Evolutionary conservation across 2,113 vertebrate species (phyloP), one percentile per base, ranked within the genome.

Genomic region (Hippoglossus stenolepis): DNA sequence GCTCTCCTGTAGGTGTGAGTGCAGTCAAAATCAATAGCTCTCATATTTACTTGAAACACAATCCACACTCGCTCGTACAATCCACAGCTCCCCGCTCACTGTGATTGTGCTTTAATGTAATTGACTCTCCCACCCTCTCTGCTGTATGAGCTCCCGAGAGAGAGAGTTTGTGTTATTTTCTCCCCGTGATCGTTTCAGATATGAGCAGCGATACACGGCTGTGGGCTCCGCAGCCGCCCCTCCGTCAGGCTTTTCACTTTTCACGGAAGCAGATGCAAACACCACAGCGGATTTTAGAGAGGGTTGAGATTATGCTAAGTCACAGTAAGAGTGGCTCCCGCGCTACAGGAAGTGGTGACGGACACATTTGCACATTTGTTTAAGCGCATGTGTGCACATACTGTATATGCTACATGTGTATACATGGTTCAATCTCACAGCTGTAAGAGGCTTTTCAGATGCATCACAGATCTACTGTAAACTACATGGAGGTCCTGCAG

Each of bases 21-120:
- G 82, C 85, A 80, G 63, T 79, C n/a, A 26, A 78, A 89, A 90
- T 92, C 87, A 80, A 90, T 91, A 77, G 53, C 18, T 61, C 85
- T 85, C 80, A 79, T 88, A 83, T 89, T 84, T 83, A 77, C 76
- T 17, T 72, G 87, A 56, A 85, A 91, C 71, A 54, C 3, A 24
- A 91, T 85, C 78, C 77, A 68, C 79, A 68, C 66, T 67, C 40
- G 62, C 56, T 73, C 77, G 11, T 51, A 51, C 57, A 58, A 31
- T 77, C 67, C 47, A 60, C 49, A 4, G 53, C 70, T 85, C 24
- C 8, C 21, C 43, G 64, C 73, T 75, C 26, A 4, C 73, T 51
- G 71, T 84, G 79, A 89, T 87, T 83, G 82, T 35, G 0, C 71
- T 83, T 58, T 85, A 85, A 89, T 75, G 70, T 83, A 83, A 87